Evolutionary conservation across 2,888 invertebrate genomes (phyloP), one percentile per base, ranked within the genome.

Genomic region (Mechanitis mazaeus): DNA sequence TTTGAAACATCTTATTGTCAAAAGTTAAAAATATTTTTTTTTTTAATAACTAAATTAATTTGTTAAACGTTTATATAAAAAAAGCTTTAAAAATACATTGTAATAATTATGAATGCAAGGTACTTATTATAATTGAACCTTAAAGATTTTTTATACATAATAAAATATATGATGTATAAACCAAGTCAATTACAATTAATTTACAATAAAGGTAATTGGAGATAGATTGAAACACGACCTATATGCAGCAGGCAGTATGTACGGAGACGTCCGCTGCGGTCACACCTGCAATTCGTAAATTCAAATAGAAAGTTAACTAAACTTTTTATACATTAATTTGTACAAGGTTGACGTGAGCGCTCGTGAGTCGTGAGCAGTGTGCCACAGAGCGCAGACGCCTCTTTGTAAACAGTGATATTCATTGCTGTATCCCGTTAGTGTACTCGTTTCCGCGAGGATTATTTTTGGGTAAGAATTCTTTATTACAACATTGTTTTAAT

Each of bases 261-360:
- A 31, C 38, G 55, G 35, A 58, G 61, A 47, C 33, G 47, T 55
- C 66, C 45, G 55, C 59, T 50, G 50, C 54, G 55, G 50, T 33
- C 53, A 55, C 56, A 54, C 61, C 55, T 61, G 63, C 33, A 54
- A 77, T 81, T 82, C 78, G 85, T 83, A 71, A 83, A 84, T 83
- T 79, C 79, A 84, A 20, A 85, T 89, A 88, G 89, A 89, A 89
- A 89, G 89, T 86, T 80, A 79, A 79, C 20, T 20, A 20, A 20
- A 20, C 79, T 84, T 84, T 84, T 84, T 79, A 81, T 73, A 79
- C 78, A 71, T 75, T 64, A 78, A 78, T 77, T 79, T 79, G 77
- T 76, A 77, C 78, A 81, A 84, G 82, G 81, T 82, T 83, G 77
- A 66, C 71, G 68, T 73, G 74, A 78, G 72, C 84, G 85, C 42